These are phyloP conservation scores for Meloe dianella DNA, from an alignment of 2,888 invertebrate genomes.

Conservation along the genomic window DNA sequence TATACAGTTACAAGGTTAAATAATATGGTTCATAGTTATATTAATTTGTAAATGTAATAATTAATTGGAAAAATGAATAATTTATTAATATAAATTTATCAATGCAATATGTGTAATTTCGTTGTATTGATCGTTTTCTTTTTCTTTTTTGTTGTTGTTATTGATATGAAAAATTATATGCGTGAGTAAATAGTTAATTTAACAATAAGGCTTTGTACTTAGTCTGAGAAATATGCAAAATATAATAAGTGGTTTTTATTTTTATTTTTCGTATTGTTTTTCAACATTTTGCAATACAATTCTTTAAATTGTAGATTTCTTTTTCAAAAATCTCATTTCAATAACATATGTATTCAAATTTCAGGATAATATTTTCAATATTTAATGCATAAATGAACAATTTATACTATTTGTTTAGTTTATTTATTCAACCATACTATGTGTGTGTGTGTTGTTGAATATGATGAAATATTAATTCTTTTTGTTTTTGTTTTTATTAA, in stretches of 20 bases:
- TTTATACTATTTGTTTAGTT: neutral
- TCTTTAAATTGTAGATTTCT: neutral
- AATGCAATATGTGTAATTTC: too few species aligned
- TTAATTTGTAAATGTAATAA: neutral
- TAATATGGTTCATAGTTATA: neutral
- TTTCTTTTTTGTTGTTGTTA: too few species aligned
- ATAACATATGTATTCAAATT: too few species aligned
- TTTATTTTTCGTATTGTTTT: neutral
- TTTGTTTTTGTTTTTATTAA: neutral
- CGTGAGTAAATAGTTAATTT: neutral
- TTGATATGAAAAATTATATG: neutral
- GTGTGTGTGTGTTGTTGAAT: neutral
- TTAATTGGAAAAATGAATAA: neutral
- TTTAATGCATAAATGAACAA: conserved; percentile 1
- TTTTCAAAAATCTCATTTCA: too few species aligned
- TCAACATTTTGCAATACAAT: neutral
- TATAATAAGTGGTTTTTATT: too few species aligned
- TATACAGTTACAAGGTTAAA: neutral
- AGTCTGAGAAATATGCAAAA: conserved; percentile 15
- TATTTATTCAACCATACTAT: neutral
- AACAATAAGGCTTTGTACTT: conserved; percentile 1
- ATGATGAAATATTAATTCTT: neutral
- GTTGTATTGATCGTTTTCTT: neutral
- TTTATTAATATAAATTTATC: too few species aligned
- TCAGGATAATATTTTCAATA: neutral